Evolutionary conservation across 2,113 vertebrate genomes (phyloP).

Genomic region (human): DNA sequence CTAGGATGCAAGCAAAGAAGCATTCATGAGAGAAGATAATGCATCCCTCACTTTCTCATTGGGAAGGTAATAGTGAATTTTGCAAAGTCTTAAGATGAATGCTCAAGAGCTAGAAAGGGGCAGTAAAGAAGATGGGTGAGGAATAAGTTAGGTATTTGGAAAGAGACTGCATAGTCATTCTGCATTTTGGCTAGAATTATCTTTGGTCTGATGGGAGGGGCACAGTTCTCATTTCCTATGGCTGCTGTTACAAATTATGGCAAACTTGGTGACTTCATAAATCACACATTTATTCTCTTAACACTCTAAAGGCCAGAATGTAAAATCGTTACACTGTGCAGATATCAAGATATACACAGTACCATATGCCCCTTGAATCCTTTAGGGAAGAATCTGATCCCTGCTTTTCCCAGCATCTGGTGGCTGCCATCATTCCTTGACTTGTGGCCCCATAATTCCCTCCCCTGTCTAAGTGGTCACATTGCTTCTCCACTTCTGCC

Average conservation of each 20-base stretch:
- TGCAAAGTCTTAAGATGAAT: background rate
- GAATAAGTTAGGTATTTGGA: background rate
- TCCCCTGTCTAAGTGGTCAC: background rate
- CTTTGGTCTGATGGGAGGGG: background rate
- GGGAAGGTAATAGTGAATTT: background rate
- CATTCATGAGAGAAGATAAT: background rate
- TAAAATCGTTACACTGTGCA: background rate
- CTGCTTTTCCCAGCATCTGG: background rate
- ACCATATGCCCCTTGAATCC: rapidly evolving
- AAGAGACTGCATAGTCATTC: background rate
- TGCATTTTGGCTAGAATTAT: background rate
- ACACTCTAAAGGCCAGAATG: background rate
- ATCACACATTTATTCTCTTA: background rate
- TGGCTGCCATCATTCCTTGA: background rate
- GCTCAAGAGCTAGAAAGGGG: background rate
- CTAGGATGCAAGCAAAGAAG: background rate
- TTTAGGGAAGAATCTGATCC: background rate
- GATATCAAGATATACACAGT: background rate
- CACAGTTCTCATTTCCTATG: background rate
- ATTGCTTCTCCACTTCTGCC: background rate
- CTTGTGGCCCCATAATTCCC: background rate
- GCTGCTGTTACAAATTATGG: background rate
- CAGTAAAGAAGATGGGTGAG: background rate
- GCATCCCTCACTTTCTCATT: background rate
- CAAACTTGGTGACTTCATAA: background rate